Base-by-base conservation (phyloP, 2,113 vertebrate species). In the Chinchilla lanigera region DNA sequence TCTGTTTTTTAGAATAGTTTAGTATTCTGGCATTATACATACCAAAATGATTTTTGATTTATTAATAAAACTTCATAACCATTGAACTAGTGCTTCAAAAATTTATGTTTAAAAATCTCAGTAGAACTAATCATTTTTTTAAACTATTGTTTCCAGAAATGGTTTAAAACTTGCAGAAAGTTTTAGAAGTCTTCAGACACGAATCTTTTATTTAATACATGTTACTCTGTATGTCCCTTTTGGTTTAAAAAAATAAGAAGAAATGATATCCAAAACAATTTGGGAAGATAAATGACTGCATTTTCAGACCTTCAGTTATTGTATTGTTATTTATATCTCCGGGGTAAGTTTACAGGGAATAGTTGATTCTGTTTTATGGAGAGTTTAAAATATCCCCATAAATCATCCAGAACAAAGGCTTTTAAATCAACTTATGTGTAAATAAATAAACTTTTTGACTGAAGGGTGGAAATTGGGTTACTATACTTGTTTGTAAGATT, bases 331-430 rank as follows among this genome's bases (percentile, higher is more conserved):
- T 87, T 95, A 2, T 41, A 90, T 85, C 28, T 54, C 47, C 58
- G 78, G n/a, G 26, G 4, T 91, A 93, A 95, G 44, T 56, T 97
- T 75, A 95, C 61, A 82, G 28, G 1, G 58, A 93, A 35, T 50
- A 58, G 30, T 93, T 85, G 61, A 86, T 78, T 86, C 80, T 94
- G 30, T 60, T 95, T 97, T 87, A 63, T 44, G 24, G 58, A 80
- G 28, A 94, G 89, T 96, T 94, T 9, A 65, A 94, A 95, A 90
- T 80, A 96, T 60, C 81, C 56, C 44, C 26, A 65, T 81, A 20
- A 58, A 35, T 33, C 13, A 8, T 47, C 60, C 81, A 50, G 26
- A 54, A 85, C 47, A 84, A 85, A 85, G 44, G 60, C 7, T 63
- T 94, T 93, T 95, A 8, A 35, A 95, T 89, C 33, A 77, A 35